These are phyloP conservation scores for Drosophila conformis DNA, from an alignment of 2,888 invertebrate genomes.

Conservation along the genomic window DNA sequence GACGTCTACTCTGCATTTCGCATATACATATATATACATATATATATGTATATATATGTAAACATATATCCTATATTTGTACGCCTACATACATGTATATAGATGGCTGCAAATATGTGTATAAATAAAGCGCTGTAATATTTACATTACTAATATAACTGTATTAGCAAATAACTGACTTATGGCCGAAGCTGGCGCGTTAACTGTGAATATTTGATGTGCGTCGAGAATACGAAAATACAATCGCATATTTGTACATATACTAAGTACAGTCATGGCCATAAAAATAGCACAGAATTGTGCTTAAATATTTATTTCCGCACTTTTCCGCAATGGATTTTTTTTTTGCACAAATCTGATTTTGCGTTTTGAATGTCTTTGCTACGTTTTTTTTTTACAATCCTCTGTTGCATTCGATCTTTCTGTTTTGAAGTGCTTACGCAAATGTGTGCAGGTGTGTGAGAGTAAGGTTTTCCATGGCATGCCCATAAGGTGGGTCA, in stretches of 20 bases:
- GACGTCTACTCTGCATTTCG: conserved; percentile 3
- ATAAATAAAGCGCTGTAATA: conserved; percentile 37
- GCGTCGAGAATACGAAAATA: neutral
- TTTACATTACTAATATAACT: conserved; percentile 35
- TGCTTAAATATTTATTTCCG: neutral
- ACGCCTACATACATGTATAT: neutral
- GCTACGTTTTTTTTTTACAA: neutral
- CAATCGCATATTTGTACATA: neutral
- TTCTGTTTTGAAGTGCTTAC: neutral
- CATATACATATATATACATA: neutral
- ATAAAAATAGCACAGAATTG: neutral
- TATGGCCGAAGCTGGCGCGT: conserved; percentile 12
- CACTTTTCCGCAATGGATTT: neutral
- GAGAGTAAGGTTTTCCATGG: neutral
- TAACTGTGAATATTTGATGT: conserved; percentile 17
- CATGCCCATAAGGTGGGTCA: conserved; percentile 17
- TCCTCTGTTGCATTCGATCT: neutral
- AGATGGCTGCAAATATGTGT: conserved; percentile 28
- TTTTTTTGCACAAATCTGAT: neutral
- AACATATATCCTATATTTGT: neutral
- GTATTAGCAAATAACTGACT: conserved; percentile 23
- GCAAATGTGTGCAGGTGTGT: neutral
- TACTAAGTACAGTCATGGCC: neutral
- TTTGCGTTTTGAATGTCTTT: neutral
- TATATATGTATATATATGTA: neutral